Conservation (phyloP, 1,140 invertebrate species). For the Lepidostoma basale region DNA sequence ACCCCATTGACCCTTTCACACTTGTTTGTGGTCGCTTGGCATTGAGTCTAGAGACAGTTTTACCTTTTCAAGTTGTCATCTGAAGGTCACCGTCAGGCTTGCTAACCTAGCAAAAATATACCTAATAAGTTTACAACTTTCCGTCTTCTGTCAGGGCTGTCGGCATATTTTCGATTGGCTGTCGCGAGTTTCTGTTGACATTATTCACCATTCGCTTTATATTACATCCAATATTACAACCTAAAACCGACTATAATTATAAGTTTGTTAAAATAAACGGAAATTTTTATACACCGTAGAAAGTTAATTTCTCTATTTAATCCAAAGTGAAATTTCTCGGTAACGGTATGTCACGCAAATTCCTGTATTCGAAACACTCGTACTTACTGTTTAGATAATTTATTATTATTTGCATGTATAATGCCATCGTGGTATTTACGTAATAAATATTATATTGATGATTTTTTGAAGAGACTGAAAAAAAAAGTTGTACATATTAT, state of each 20-base stretch:
- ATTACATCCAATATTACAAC: not conserved
- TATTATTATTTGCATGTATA: not conserved
- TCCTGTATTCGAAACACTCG: not conserved
- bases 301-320: slow-evolving; percentile 3
- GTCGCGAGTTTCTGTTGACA: slow-evolving; percentile 14
- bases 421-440: too few species aligned
- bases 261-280: not conserved
- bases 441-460: too few species aligned
- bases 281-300: not conserved
- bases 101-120: too few species aligned
- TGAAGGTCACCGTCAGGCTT: not conserved
- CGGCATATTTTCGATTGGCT: slow-evolving; percentile 9
- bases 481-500: too few species aligned
- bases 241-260: not conserved
- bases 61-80: not conserved
- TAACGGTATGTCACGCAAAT: slow-evolving; percentile 9
- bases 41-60: too few species aligned
- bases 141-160: slow-evolving; percentile 10
- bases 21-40: too few species aligned
- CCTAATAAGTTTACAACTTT: slow-evolving; percentile 8
- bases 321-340: not conserved
- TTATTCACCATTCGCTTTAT: not conserved
- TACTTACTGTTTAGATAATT: not conserved
- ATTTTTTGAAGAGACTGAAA: too few species aligned
- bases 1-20: too few species aligned